Evolutionary conservation across 2,888 invertebrate species (phyloP).

Genomic region (Hoplodrina blanda): DNA sequence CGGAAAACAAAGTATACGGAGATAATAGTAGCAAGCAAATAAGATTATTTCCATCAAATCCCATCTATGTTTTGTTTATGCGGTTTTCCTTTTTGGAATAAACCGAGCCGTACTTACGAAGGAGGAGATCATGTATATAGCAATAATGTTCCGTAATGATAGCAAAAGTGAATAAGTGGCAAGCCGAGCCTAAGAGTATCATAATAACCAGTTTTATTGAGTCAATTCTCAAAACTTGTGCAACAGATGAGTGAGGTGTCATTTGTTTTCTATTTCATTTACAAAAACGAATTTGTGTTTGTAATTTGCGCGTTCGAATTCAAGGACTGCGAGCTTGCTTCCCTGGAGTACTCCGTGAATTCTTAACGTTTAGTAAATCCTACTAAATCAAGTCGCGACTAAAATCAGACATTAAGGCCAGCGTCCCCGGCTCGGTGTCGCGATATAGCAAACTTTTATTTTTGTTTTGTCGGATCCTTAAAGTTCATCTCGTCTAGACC

Average conservation of each 20-base stretch:
- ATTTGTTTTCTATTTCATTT: conserved; percentile 41
- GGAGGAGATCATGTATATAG: conserved; percentile 39
- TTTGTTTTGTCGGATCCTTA: conserved; percentile 86
- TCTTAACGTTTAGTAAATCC: conserved; percentile 61
- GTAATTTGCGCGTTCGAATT: conserved; percentile 18
- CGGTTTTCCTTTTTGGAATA: conserved; percentile 49
- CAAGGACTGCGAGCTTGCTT: conserved; percentile 3
- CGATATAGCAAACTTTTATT: conserved; percentile 83
- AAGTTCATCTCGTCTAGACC: conserved; percentile 90
- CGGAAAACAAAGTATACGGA: conserved; percentile 33
- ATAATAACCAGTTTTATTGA: conserved; percentile 36
- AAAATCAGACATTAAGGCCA: conserved; percentile 79
- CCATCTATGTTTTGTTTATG: conserved; percentile 39
- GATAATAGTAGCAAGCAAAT: conserved; percentile 44
- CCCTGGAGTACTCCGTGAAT: conserved; percentile 28
- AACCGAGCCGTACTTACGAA: conserved; percentile 25
- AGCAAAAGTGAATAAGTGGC: conserved; percentile 44
- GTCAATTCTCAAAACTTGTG: conserved; percentile 24
- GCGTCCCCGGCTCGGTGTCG: conserved; percentile 80
- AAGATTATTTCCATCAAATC: conserved; percentile 48
- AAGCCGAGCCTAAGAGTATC: conserved; percentile 25
- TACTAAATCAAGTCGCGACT: conserved; percentile 68
- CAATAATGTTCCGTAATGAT: conserved; percentile 46
- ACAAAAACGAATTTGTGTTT: conserved; percentile 12
- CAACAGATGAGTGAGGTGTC: conserved; percentile 30